These are phyloP conservation scores for Suricata suricatta DNA, from an alignment of 2,113 vertebrate genomes.

Conservation along the genomic window DNA sequence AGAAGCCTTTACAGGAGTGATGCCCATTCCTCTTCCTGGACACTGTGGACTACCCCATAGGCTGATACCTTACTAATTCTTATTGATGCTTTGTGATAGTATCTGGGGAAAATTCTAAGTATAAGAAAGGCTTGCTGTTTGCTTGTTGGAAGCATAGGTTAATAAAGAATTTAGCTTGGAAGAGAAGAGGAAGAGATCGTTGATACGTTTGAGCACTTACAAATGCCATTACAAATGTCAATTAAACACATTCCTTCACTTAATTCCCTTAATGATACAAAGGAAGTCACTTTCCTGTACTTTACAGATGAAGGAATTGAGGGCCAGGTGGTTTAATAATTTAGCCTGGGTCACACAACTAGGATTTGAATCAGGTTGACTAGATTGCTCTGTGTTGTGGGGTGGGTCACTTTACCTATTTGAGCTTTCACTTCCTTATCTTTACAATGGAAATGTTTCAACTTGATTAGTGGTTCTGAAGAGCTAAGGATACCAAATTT, in stretches of 20 bases:
- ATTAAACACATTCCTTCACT: neutral
- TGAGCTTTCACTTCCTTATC: neutral
- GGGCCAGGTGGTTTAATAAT: neutral
- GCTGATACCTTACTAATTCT: neutral
- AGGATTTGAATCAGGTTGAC: neutral
- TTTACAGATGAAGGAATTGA: neutral
- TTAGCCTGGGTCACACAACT: neutral
- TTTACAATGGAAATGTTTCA: neutral
- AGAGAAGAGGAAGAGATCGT: neutral
- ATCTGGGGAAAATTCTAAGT: neutral
- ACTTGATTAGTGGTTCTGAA: neutral
- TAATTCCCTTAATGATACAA: neutral
- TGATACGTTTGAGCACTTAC: neutral
- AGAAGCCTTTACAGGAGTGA: neutral
- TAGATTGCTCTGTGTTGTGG: neutral
- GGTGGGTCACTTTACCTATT: neutral
- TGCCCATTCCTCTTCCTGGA: neutral
- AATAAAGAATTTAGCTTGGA: conserved; percentile 9
- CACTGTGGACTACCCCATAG: neutral
- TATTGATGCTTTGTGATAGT: neutral
- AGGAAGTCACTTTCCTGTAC: neutral
- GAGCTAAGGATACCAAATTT: neutral
- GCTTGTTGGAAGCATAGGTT: neutral
- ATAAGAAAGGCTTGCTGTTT: neutral
- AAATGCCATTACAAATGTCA: neutral